Base-by-base conservation (phyloP, 2,113 vertebrate genomes). In the Corythornis cristatus region DNA sequence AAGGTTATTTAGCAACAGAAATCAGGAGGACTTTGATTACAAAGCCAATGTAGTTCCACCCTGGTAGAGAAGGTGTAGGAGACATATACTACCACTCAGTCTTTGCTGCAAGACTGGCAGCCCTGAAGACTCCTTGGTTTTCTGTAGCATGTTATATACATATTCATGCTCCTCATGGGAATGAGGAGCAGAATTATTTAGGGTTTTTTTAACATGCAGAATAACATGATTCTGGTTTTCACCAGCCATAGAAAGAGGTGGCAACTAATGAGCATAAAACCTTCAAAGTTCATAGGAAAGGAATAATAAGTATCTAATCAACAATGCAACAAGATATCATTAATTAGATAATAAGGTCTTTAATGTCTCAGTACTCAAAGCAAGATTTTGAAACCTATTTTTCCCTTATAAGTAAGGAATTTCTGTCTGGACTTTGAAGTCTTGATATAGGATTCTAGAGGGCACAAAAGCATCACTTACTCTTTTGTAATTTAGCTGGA, bases 11-110 rank as follows among this genome's bases (percentile, higher is more conserved):
- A 95, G 94, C 62, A 93, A 88, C 89, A 72, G 37, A 37, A 37
- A 37, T 37, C 1, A 11, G 85, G n/a, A 29, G 1, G 17, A 31
- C 21, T 48, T 10, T 25, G 21, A 14, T 29, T 19, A 19, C 43
- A 57, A 60, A 79, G 57, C 28, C 40, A 35, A 35, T 0, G 0
- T 4, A 35, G 35, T 60, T 75, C 8, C 1, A 2, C 23, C 31
- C 33, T 17, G 5, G 15, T 5, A 60, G 21, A 73, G 78, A 15
- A 33, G 5, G 65, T 96, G 81, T 97, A 95, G 93, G 92, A 97
- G 92, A 96, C 92, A 87, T 89, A 97, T 95, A 97, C 91, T 97
- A 97, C 88, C 90, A 96, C 92, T 97, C 95, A 96, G 96, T 60
- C 88, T 97, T 90, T 57, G 71, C 91, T 96, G 23, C 12, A 92